Evolutionary conservation across 2,113 vertebrate species (phyloP).

Genomic region (Marcusenius ussheri): DNA sequence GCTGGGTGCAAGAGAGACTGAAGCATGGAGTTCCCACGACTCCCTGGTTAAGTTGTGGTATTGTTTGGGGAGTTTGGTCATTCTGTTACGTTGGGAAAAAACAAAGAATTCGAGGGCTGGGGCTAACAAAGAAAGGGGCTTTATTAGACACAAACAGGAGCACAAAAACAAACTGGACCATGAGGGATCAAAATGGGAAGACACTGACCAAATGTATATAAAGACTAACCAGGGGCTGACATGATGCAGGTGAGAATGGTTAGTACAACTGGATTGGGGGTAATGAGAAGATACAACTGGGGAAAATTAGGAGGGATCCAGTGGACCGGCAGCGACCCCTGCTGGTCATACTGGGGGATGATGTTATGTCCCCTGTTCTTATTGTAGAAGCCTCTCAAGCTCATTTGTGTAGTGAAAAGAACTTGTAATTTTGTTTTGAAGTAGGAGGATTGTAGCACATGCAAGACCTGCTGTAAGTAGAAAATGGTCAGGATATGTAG

Average conservation of each 20-base stretch:
- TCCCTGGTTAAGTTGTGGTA: background rate
- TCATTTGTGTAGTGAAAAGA: background rate
- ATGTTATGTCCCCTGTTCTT: background rate
- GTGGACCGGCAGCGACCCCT: too few relatives aligned
- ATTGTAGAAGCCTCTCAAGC: background rate
- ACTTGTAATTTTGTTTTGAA: background rate
- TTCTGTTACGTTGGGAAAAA: background rate
- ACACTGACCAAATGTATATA: background rate
- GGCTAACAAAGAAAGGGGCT: background rate
- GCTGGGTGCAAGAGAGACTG: background rate
- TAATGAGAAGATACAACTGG: background rate
- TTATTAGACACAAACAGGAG: background rate
- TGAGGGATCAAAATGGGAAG: background rate
- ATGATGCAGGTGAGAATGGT: background rate
- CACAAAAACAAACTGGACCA: background rate
- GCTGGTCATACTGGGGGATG: too few relatives aligned
- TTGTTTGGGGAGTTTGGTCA: too few relatives aligned
- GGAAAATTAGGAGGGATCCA: background rate
- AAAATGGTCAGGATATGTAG: background rate
- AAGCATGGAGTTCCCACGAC: background rate
- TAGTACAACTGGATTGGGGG: background rate
- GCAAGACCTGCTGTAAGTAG: background rate
- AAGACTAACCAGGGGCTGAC: background rate
- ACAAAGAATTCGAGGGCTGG: background rate
- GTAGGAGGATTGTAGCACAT: background rate